Base-by-base conservation (phyloP, 2,888 invertebrate genomes). In the Drosophila borborema region DNA sequence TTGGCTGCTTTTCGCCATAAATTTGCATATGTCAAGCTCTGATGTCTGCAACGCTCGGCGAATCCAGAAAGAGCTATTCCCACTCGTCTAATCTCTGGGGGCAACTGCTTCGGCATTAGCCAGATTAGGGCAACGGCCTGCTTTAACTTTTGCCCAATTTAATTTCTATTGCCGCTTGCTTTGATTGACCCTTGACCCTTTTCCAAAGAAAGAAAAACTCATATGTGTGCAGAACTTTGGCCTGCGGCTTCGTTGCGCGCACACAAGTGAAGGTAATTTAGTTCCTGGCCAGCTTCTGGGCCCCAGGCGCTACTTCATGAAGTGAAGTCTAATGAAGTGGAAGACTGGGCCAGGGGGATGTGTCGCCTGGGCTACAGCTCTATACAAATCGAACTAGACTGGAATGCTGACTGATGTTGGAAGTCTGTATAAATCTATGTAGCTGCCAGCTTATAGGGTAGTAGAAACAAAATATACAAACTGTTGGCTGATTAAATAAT, bases 181-280 rank as follows among this genome's bases (percentile, higher is more conserved):
- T 38, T 51, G 62, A 80, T 65, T 88, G 86, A 83, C 80, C 86
- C 64, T 72, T 80, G 80, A 88, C 74, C 76, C 68, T 61, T 85
- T 34, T 34, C 9, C 16, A 23, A 28, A 2, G 16, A 9, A 20
- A 18, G 6, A 49, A 45, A 65, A 71, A 62, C 70, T 70, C 72
- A 79, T 80, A 65, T 80, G 70, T 64, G 46, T 16, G 34, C 41
- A 49, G 48, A 31, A n/a, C 14, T 36, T 46, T 46, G 36, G 75
- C 87, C 45, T 23, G 40, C 64, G 77, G 70, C 76, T 45, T 31
- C 45, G 55, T 58, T 43, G 45, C 58, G 75, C 80, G 64, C 72
- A 89, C 77, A 86, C 77, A 89, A 89, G 81, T 77, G 74, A 81
- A 80, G 81, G 75, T 86, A 89, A 86, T 89, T 83, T 74, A 72